Base-by-base conservation (phyloP, 2,113 vertebrate genomes). In the Carassius carassius region DNA sequence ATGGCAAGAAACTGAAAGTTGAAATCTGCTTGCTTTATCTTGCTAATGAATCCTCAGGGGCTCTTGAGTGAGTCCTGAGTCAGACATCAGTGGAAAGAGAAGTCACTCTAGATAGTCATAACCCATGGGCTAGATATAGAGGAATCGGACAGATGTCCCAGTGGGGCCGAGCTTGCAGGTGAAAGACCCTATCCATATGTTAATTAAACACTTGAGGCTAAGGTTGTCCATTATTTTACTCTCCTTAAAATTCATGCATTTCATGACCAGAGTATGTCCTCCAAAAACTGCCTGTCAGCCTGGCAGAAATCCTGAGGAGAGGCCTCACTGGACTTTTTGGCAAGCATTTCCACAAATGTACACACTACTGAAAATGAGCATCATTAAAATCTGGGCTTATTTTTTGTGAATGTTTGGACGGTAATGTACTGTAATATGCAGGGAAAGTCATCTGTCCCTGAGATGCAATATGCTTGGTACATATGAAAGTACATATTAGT, bases 11-110 rank as follows among this genome's bases (percentile, higher is more conserved):
- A 60, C 58, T 37, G 70, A 62, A 74, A 79, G 29, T 44, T 25
- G 81, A 49, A 58, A 72, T 79, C 69, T 54, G 75, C 69, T 41
- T 23, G 5, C 47, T 56, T 51, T 84, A 13, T 56, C 74, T 78
- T 78, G 51, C 77, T 88, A 88, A 88, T 79, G 84, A 88, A 81
- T 86, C 87, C 84, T 76, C 63, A 2, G 87, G 84, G 87, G 85
- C 75, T 78, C 75, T 76, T 44, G 69, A 83, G 47, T 75, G 80
- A 83, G 74, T 67, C 84, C 73, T 83, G 81, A 85, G 65, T 85
- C 76, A 44, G 51, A 79, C 11, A 12, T 69, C 84, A 86, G 76
- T 62, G 7, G 76, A 88, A 81, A 88, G 35, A 41, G 75, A 73
- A 83, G 81, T 88, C 78, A 85, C 60, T 12, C 49, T 17, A 86